Base-by-base conservation (phyloP, 2,113 vertebrate species). In the Grallaria varia region DNA sequence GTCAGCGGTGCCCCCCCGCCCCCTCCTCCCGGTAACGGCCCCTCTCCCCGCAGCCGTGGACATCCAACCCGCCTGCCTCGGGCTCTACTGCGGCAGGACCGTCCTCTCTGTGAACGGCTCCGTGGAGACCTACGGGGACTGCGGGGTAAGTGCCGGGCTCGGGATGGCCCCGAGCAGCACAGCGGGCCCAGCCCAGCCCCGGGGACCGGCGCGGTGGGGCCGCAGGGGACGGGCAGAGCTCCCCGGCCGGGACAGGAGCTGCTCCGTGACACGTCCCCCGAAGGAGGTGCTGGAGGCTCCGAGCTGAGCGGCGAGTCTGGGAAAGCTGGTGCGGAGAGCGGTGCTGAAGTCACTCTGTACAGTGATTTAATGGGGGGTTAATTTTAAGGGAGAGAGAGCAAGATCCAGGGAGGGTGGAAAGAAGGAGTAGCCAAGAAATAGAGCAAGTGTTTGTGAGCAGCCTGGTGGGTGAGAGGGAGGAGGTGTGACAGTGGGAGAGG, bases 21-120 rank as follows among this genome's bases (percentile, higher is more conserved):
- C n/a, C n/a, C n/a, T n/a, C n/a, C 3, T 71, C 11, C 19, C 64
- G 20, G 33, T 95, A 63, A 95, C 31, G 21, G 14, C 58, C 9
- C 23, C 58, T 59, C 23, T 96, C 50, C 21, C 81, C 30, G 59
- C 88, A 96, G 96, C 86, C 24, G 94, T 94, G 75, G 92, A 68
- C 27, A 58, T 97, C 53, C 92, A 90, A 49, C 84, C 94, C 30
- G 94, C 93, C 60, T 95, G 94, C 77, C 84, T 96, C 6, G 95
- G 96, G 16, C 90, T 81, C 89, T 95, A 94, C 89, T 95, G 95
- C 69, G 93, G 53, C 49, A 79, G 75, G 58, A 90, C 67, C 20
- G 75, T 84, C 4, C 59, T 44, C 28, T 75, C 75, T 3, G 87
- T 97, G 63, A 52, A 98, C 90, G 97, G 97, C 95, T 98, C 94